These are phyloP conservation scores for Drosophila parthenogenetica DNA, from an alignment of 2,888 invertebrate genomes.

Conservation along the genomic window DNA sequence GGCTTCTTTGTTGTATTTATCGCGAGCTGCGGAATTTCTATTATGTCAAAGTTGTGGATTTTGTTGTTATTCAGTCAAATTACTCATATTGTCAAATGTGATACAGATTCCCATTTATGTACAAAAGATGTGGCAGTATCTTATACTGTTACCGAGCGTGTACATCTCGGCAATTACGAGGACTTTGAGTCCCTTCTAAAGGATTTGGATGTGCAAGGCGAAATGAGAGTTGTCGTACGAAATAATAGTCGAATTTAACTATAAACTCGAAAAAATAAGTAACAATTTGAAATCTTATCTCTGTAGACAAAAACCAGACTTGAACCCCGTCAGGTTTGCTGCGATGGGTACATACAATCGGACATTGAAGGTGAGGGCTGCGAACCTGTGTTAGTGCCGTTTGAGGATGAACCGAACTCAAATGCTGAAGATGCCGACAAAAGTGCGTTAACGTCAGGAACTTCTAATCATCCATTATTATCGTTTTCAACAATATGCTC, in stretches of 20 bases:
- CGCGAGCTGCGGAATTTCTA: background rate
- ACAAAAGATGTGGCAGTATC: constrained; percentile 6
- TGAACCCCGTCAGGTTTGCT: constrained; percentile 14
- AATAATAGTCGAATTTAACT: background rate
- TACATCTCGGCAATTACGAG: background rate
- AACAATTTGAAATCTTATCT: background rate
- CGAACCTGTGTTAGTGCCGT: constrained; percentile 10
- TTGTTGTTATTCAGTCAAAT: background rate
- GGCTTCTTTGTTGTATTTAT: background rate
- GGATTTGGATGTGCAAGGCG: constrained; percentile 16
- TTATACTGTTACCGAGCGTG: constrained; percentile 13
- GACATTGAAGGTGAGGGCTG: constrained; percentile 7
- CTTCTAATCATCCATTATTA: background rate
- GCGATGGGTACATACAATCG: constrained; percentile 24
- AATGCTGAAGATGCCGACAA: background rate
- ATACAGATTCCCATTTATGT: constrained; percentile 16
- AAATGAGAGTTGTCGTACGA: constrained; percentile 23
- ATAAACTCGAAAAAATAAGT: no score
- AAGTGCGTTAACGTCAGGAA: background rate
- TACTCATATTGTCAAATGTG: background rate
- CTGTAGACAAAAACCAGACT: constrained; percentile 14
- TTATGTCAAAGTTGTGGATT: constrained; percentile 4
- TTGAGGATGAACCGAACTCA: background rate
- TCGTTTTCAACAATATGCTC: background rate
- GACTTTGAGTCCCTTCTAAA: background rate